These are phyloP conservation scores for Genyomyrus donnyi DNA, from an alignment of 2,113 vertebrate species.

Conservation along the genomic window DNA sequence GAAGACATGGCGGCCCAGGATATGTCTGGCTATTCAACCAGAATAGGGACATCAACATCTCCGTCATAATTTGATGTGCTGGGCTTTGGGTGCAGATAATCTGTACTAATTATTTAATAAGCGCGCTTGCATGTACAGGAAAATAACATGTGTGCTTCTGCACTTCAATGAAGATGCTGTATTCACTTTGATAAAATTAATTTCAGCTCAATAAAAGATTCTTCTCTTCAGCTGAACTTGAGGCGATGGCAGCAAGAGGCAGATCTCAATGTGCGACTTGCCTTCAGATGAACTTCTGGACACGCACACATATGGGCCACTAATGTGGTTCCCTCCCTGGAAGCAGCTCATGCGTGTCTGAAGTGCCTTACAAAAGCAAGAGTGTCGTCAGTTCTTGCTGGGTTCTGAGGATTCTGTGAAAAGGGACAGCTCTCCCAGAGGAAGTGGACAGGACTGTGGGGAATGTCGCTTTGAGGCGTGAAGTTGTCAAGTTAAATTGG, in stretches of 20 bases:
- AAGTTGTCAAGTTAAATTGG: background rate
- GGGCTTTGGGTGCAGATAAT: background rate
- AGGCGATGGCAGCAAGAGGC: conserved; percentile 25
- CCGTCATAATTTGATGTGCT: background rate
- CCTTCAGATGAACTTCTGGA: conserved; percentile 23
- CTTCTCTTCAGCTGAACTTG: conserved; percentile 23
- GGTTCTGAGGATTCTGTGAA: background rate
- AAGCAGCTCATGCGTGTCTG: background rate
- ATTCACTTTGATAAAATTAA: conserved; percentile 33
- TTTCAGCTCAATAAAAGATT: conserved; percentile 31
- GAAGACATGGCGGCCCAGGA: background rate
- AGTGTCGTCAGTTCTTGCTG: background rate
- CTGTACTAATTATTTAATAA: background rate
- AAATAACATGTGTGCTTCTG: background rate
- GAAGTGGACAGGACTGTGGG: background rate
- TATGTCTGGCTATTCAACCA: background rate
- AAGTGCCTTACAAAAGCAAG: background rate
- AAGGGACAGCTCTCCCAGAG: background rate
- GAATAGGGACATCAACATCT: background rate
- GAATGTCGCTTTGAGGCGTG: background rate
- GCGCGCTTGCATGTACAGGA: background rate
- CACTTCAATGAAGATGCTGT: conserved; percentile 25
- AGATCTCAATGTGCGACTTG: conserved; percentile 33
- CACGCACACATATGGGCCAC: conserved; percentile 9
- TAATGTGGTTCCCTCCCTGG: background rate